A percentile compares a stretch with the other conserved stretches of the same genome.
These are phyloP conservation scores for Drosophila eohydei DNA, from an alignment of 2,888 invertebrate species.

Conservation along the genomic window DNA sequence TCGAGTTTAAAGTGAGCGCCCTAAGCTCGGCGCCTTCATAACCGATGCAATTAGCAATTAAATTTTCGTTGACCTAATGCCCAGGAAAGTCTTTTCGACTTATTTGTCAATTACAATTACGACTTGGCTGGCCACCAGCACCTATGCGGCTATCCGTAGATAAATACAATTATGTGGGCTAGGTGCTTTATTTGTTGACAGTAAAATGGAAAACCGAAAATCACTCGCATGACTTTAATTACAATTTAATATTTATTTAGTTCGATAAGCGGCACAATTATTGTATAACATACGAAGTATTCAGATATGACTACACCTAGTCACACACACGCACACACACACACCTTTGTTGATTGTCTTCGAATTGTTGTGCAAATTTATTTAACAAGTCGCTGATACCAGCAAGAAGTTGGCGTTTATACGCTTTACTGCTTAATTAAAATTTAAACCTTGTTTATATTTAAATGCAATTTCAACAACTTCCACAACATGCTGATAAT, in stretches of 20 bases:
- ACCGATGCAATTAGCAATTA: slow-evolving; percentile 77
- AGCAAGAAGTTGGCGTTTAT: slow-evolving; percentile 29
- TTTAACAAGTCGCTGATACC: slow-evolving; percentile 59
- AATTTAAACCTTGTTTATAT: slow-evolving; percentile 74
- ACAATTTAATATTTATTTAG: slow-evolving; percentile 81
- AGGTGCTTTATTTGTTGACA: slow-evolving; percentile 43
- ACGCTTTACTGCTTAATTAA: slow-evolving; percentile 63
- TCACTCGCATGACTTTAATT: slow-evolving; percentile 82
- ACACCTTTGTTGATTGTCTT: slow-evolving; percentile 26
- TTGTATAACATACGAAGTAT: slow-evolving; percentile 50
- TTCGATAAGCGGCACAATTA: slow-evolving; percentile 74
- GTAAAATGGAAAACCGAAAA: slow-evolving; percentile 48
- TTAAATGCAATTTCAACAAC: slow-evolving; percentile 36
- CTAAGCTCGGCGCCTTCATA: slow-evolving; percentile 40
- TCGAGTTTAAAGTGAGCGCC: slow-evolving; percentile 22
- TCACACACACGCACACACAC: slow-evolving; percentile 32
- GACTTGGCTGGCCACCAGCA: slow-evolving; percentile 15
- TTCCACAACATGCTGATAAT: not conserved
- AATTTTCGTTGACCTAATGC: slow-evolving; percentile 69
- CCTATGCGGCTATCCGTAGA: slow-evolving; percentile 49
- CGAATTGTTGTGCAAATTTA: slow-evolving; percentile 68
- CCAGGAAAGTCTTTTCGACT: slow-evolving; percentile 69
- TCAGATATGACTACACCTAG: slow-evolving; percentile 64
- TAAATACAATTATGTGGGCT: slow-evolving; percentile 58
- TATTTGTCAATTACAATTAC: slow-evolving; percentile 80